Evolutionary conservation across 2,888 invertebrate species (phyloP).

Genomic region (Meteorus cinctellus): DNA sequence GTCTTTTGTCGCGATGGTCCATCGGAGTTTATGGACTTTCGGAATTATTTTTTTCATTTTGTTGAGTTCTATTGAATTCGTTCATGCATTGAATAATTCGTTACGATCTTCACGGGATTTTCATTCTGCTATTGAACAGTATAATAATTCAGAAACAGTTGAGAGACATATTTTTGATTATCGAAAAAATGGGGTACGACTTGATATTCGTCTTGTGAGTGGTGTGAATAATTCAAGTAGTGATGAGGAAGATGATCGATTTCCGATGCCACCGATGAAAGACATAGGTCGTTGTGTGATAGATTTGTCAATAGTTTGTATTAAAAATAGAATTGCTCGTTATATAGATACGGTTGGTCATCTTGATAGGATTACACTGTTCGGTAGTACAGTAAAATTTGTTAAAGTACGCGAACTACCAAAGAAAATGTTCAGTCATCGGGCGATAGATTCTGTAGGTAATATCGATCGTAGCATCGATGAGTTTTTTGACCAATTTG

Average conservation of each 20-base stretch:
- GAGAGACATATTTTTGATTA: slow-evolving; percentile 63
- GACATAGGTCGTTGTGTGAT: slow-evolving; percentile 74
- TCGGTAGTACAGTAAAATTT: slow-evolving; percentile 77
- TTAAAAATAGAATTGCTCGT: slow-evolving; percentile 76
- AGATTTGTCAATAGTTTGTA: slow-evolving; percentile 76
- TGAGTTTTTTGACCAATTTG: slow-evolving; percentile 77
- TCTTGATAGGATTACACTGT: slow-evolving; percentile 75
- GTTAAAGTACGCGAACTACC: slow-evolving; percentile 69
- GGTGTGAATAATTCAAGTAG: slow-evolving; percentile 51
- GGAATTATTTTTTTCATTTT: slow-evolving; percentile 9
- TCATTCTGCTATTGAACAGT: slow-evolving; percentile 51
- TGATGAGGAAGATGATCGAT: slow-evolving; percentile 69
- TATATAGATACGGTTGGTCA: slow-evolving; percentile 76
- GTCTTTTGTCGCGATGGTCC: slow-evolving; percentile 22
- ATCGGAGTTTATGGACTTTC: slow-evolving; percentile 7
- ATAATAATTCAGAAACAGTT: slow-evolving; percentile 47
- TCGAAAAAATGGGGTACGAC: slow-evolving; percentile 62
- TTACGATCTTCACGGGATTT: slow-evolving; percentile 47
- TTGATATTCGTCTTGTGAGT: slow-evolving; percentile 64
- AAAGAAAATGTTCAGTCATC: slow-evolving; percentile 44
- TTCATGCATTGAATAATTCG: slow-evolving; percentile 42
- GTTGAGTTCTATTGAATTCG: slow-evolving; percentile 22
- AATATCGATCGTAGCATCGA: slow-evolving; percentile 76
- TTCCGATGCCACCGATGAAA: slow-evolving; percentile 75
- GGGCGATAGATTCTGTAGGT: slow-evolving; percentile 57